Percentiles rank a stretch among this genome's conserved stretches.
Evolutionary conservation across 2,113 vertebrate genomes (phyloP).

Genomic region (Podarcis raffonei): DNA sequence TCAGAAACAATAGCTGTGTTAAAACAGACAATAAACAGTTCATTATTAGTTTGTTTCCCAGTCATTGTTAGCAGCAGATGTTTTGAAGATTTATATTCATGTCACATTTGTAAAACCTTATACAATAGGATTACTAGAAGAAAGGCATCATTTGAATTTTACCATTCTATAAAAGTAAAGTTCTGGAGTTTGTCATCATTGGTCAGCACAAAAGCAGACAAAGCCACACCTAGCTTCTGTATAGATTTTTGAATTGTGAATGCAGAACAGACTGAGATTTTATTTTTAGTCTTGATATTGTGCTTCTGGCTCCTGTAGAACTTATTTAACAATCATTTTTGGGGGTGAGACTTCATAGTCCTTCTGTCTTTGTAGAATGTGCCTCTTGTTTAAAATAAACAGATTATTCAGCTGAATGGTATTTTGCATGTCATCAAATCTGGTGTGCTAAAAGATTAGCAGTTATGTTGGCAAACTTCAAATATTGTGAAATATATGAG

Average conservation of each 20-base stretch:
- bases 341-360: accelerated
- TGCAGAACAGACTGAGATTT: neutral
- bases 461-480: neutral
- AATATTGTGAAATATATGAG: neutral
- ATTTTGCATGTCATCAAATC: neutral
- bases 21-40: neutral
- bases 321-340: neutral
- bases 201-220: conserved; percentile 24
- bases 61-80: conserved; percentile 5
- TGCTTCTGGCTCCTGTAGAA: neutral
- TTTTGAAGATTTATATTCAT: neutral
- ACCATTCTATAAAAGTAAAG: conserved; percentile 30
- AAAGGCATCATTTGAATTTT: conserved; percentile 3
- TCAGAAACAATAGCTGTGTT: conserved; percentile 17
- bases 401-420: neutral
- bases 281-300: neutral
- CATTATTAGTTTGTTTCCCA: conserved; percentile 7
- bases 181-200: conserved; percentile 10
- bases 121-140: conserved; percentile 12
- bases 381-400: neutral
- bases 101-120: conserved; percentile 6
- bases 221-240: neutral
- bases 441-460: neutral
- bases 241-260: conserved; percentile 1
- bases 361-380: neutral